Percentiles rank a stretch among this genome's conserved stretches.
Evolutionary conservation across 2,797 vertebrate species (phyloP).

Genomic region (Galagoides demidoff): DNA sequence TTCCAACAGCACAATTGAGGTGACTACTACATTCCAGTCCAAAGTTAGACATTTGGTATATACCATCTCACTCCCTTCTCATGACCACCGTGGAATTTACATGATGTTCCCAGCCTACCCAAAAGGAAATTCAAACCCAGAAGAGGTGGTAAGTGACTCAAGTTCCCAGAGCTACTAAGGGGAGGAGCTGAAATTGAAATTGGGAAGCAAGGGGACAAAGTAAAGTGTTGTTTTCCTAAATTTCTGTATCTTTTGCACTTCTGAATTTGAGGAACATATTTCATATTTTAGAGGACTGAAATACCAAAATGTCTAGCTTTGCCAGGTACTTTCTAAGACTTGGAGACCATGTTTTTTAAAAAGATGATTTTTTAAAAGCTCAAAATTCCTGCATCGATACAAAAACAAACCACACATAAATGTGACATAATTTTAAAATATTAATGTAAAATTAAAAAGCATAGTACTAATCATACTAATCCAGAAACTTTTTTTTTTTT

Average conservation of each 20-base stretch:
- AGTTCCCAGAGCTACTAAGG: background rate
- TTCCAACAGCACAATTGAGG: background rate
- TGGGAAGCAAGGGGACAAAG: background rate
- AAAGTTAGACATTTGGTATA: background rate
- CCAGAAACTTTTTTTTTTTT: conserved; percentile 18
- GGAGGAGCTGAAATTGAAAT: background rate
- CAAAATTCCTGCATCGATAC: conserved; percentile 12
- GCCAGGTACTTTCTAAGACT: conserved; percentile 33
- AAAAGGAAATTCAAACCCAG: background rate
- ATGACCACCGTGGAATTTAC: background rate
- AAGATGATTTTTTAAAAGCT: background rate
- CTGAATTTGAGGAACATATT: conserved; percentile 31
- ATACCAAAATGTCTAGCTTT: conserved; percentile 37
- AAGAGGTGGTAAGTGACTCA: background rate
- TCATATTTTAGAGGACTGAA: conserved; percentile 45
- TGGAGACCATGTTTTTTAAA: background rate
- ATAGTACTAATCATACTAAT: conserved; percentile 32
- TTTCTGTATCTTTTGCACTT: conserved; percentile 27
- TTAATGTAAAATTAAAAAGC: conserved; percentile 49
- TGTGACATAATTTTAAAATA: conserved; percentile 24
- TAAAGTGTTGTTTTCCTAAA: background rate
- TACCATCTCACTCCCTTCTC: background rate
- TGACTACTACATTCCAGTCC: background rate
- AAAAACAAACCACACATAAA: conserved; percentile 43
- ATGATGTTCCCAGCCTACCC: conserved; percentile 25